Conservation (phyloP, 2,797 vertebrate species). For the Ptychadena robeensis region DNA sequence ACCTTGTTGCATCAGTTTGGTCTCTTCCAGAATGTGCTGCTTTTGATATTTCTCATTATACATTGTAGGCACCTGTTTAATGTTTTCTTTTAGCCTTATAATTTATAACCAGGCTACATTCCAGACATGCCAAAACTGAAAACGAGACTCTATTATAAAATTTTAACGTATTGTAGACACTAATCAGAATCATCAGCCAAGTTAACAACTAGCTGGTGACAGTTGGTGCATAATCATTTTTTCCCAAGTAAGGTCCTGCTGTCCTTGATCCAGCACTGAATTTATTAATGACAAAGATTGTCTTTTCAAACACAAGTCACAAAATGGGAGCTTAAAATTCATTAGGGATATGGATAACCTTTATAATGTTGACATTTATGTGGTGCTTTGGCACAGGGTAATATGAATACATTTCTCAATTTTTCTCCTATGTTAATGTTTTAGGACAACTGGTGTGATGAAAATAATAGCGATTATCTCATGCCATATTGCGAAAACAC, state of each 20-base stretch:
- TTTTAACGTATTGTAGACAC: conserved; percentile 24
- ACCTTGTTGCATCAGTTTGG: conserved; percentile 62
- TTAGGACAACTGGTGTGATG: neutral
- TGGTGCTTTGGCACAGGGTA: neutral
- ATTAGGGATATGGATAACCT: conserved; percentile 17
- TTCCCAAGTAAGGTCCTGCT: conserved; percentile 5
- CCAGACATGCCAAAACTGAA: conserved; percentile 9
- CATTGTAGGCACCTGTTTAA: conserved; percentile 25
- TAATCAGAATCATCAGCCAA: conserved; percentile 37
- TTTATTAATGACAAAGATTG: conserved; percentile 30
- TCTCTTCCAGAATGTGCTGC: conserved; percentile 62
- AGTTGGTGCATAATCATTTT: neutral
- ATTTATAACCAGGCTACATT: conserved; percentile 49
- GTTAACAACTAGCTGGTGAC: conserved; percentile 35
- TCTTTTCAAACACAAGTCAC: neutral
- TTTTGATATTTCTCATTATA: conserved; percentile 45
- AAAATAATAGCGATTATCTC: neutral
- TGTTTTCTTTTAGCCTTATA: conserved; percentile 29
- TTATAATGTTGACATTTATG: conserved; percentile 17
- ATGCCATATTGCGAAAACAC: neutral
- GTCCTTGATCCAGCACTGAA: conserved; percentile 30
- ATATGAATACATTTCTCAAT: conserved; percentile 21
- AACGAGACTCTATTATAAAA: conserved; percentile 46
- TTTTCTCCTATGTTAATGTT: conserved; percentile 4
- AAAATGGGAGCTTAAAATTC: conserved; percentile 15